Evolutionary conservation across 2,797 vertebrate genomes (phyloP).

Genomic region (Balearica regulorum): DNA sequence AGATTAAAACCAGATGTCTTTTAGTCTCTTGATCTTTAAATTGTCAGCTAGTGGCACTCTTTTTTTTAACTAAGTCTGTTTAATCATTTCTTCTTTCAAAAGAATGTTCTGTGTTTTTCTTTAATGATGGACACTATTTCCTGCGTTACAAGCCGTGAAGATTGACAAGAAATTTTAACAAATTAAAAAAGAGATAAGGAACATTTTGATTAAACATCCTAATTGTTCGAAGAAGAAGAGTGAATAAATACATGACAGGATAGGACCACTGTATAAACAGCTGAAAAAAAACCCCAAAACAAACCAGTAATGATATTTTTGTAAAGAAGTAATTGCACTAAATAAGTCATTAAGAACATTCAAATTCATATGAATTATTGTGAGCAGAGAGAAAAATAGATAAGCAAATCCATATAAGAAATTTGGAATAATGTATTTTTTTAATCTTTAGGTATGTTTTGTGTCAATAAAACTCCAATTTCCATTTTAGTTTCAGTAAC

Average conservation of each 20-base stretch:
- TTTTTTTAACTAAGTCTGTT: background rate
- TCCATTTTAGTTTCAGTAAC: background rate
- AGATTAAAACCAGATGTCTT: slow-evolving; percentile 66
- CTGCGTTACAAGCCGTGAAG: background rate
- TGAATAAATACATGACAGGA: background rate
- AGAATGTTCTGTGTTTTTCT: background rate
- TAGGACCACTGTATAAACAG: background rate
- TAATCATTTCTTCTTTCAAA: slow-evolving; percentile 48
- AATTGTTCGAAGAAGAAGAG: background rate
- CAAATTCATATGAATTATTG: background rate
- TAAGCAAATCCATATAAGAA: background rate
- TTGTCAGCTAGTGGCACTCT: slow-evolving; percentile 24
- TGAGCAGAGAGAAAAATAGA: background rate
- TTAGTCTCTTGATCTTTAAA: slow-evolving; percentile 46
- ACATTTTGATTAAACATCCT: background rate
- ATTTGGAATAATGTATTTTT: background rate
- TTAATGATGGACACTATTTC: slow-evolving; percentile 8
- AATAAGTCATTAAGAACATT: background rate
- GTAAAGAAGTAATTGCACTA: background rate
- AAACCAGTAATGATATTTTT: background rate
- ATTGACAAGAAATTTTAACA: slow-evolving; percentile 2
- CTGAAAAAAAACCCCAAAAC: fast-evolving
- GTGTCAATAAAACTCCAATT: background rate
- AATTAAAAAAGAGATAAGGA: background rate
- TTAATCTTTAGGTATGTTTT: background rate